A percentile compares a stretch with the other conserved stretches of the same genome.
phyloP scores from a whole-genome alignment of 1,140 invertebrate species.

The Teleogryllus occipitalis region DNA sequence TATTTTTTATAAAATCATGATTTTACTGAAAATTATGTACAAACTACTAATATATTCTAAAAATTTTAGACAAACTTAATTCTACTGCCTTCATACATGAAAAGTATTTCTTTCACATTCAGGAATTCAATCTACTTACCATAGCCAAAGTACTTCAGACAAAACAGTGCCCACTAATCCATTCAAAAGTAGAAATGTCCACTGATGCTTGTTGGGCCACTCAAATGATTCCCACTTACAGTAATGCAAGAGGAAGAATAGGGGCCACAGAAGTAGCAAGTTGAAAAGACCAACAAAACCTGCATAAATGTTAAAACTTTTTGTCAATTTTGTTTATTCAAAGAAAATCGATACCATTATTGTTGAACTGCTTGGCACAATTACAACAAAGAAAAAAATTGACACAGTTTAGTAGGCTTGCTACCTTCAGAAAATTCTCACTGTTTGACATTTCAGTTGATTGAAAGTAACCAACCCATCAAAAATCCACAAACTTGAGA shows the following conservation, averaged over 20 bases:
- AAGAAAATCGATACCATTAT: neutral
- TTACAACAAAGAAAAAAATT: neutral
- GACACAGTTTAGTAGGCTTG: neutral
- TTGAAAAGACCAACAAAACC: slow-evolving; percentile 84
- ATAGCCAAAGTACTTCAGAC: slow-evolving; percentile 80
- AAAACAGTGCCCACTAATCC: slow-evolving; percentile 81
- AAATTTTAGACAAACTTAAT: no score
- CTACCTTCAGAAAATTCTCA: neutral
- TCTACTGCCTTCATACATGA: no score
- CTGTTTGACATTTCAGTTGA: no score
- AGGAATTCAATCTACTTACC: slow-evolving; percentile 44
- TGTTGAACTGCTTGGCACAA: neutral
- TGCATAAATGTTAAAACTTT: slow-evolving; percentile 34
- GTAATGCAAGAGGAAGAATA: slow-evolving; percentile 76
- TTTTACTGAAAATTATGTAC: no score
- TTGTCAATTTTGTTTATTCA: neutral
- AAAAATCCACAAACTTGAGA: no score
- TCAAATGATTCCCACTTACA: slow-evolving; percentile 68
- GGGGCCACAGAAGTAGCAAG: slow-evolving; percentile 72
- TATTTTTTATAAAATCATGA: no score
- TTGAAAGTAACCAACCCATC: no score
- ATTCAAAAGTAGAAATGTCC: slow-evolving; percentile 68
- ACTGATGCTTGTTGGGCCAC: slow-evolving; percentile 70
- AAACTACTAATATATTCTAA: no score
- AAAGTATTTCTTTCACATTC: no score